Conservation (phyloP, 2,797 vertebrate genomes). For the Tarsius wallacei region DNA sequence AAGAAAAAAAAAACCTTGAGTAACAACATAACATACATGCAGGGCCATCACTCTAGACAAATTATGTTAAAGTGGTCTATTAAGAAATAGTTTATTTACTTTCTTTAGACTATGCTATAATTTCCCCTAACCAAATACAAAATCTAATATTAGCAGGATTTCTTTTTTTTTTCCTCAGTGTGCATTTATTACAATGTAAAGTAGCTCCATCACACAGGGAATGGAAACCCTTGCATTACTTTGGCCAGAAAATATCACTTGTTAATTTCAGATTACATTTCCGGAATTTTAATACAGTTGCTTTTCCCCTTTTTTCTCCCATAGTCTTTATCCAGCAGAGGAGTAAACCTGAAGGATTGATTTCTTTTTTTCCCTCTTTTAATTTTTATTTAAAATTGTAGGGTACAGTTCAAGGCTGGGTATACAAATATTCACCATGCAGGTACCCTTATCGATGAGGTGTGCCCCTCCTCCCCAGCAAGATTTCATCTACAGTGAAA, state of each 20-base stretch:
- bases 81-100: background rate
- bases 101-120: background rate
- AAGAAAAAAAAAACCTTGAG: background rate
- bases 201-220: conserved; percentile 84
- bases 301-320: conserved; percentile 55
- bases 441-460: too few relatives aligned
- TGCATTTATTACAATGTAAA: conserved; percentile 92
- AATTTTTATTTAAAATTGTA: too few relatives aligned
- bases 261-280: conserved; percentile 90
- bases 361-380: conserved; percentile 33
- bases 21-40: background rate
- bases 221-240: conserved; percentile 82
- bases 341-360: conserved; percentile 74
- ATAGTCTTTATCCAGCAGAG: conserved; percentile 70
- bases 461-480: background rate
- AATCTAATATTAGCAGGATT: background rate
- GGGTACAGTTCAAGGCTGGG: too few relatives aligned
- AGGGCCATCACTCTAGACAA: background rate
- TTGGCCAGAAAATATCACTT: conserved; percentile 87
- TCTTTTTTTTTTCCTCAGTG: conserved; percentile 76
- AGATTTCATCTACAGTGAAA: background rate
- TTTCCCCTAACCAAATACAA: background rate
- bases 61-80: background rate
- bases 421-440: too few relatives aligned
- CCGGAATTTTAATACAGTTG: conserved; percentile 88